phyloP scores from a whole-genome alignment of 2,113 vertebrate genomes.

The Chrysochloris asiatica region DNA sequence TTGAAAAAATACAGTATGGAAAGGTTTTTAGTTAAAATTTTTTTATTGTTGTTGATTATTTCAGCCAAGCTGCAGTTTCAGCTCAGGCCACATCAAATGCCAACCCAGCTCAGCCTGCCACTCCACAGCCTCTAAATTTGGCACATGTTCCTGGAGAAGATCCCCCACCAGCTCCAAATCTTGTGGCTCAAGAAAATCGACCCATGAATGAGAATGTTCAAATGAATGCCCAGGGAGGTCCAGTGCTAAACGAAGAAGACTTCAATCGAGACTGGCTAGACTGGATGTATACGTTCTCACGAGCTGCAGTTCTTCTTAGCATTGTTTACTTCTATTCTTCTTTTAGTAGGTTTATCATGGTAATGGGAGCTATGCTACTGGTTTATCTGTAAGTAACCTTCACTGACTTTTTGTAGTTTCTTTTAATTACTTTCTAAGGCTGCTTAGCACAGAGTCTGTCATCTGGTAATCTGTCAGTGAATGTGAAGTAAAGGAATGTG shows the following conservation, averaged over 20 bases:
- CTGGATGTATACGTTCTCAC: conserved; percentile 95
- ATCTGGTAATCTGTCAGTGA: not conserved
- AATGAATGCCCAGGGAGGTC: conserved; percentile 92
- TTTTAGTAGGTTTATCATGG: conserved; percentile 96
- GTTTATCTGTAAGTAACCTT: conserved; percentile 93
- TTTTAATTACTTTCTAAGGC: not conserved
- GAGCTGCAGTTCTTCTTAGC: conserved; percentile 94
- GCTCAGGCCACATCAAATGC: conserved; percentile 82
- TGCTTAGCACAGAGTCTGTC: not conserved
- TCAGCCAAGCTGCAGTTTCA: conserved; percentile 91
- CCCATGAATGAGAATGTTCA: conserved; percentile 92
- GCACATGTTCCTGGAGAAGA: conserved; percentile 86
- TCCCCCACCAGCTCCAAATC: conserved; percentile 87
- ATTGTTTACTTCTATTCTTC: conserved; percentile 99
- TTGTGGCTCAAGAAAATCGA: conserved; percentile 88
- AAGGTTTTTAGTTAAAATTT: too few relatives aligned
- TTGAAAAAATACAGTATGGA: not conserved
- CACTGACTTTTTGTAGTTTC: not conserved
- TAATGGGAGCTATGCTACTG: conserved; percentile 95
- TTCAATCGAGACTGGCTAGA: conserved; percentile 98
- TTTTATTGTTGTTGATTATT: conserved; percentile 60
- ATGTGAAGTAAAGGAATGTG: not conserved
- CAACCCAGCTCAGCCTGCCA: conserved; percentile 73
- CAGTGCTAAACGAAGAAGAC: conserved; percentile 94
- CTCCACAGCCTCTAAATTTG: conserved; percentile 77